Percentiles rank a stretch among this genome's conserved stretches.
These are phyloP conservation scores for Colletes collaris DNA, from an alignment of 2,888 invertebrate genomes.

Conservation along the genomic window DNA sequence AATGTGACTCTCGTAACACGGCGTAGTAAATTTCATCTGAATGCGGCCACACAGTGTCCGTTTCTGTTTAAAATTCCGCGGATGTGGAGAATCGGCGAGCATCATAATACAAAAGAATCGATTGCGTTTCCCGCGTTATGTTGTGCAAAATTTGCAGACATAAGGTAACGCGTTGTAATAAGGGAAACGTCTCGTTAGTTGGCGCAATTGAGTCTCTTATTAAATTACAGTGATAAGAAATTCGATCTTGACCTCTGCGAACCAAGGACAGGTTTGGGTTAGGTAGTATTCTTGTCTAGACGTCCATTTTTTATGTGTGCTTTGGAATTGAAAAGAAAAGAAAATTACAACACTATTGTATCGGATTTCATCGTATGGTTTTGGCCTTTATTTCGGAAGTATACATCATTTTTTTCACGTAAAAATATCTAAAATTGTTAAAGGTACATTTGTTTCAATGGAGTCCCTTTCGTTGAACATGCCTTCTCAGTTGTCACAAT, in stretches of 20 bases:
- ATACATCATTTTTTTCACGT: too few species aligned
- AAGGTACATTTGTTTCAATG: too few species aligned
- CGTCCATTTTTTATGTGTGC: too few species aligned
- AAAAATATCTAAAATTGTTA: too few species aligned
- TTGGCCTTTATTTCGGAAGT: too few species aligned
- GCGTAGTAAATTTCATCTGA: constrained; percentile 23
- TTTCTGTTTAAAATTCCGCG: constrained; percentile 36
- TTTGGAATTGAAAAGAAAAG: too few species aligned
- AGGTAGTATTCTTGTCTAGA: too few species aligned
- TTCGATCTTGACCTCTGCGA: not conserved
- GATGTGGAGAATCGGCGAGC: not conserved
- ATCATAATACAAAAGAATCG: constrained; percentile 29
- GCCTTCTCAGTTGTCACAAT: too few species aligned
- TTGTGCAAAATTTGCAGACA: constrained; percentile 6
- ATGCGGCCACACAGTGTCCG: constrained; percentile 2
- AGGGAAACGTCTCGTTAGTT: constrained; percentile 8
- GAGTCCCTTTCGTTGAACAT: too few species aligned
- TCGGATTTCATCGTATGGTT: too few species aligned
- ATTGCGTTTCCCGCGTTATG: constrained; percentile 18
- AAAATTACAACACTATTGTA: too few species aligned
- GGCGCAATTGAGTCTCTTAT: not conserved
- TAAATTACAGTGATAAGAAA: constrained; percentile 29
- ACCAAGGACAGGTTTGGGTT: constrained; percentile 3
- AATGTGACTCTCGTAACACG: constrained; percentile 22
- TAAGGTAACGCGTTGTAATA: not conserved